These are phyloP conservation scores for Andricus grossulariae DNA, from an alignment of 1,140 invertebrate genomes.

Conservation along the genomic window DNA sequence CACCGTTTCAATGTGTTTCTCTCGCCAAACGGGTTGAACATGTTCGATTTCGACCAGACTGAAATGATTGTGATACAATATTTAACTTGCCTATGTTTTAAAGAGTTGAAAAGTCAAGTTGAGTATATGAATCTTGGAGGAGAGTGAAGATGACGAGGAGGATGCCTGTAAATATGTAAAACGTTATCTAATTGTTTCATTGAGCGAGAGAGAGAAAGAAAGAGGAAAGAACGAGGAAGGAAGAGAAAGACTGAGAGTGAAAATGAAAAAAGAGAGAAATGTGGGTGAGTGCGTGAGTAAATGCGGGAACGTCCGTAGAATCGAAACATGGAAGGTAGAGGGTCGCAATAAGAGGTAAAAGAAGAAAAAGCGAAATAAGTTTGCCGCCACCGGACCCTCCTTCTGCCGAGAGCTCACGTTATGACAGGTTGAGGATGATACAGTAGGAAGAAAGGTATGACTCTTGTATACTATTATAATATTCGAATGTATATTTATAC, in stretches of 20 bases:
- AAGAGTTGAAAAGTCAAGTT: slow-evolving; percentile 57
- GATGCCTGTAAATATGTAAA: slow-evolving; percentile 68
- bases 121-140: slow-evolving; percentile 58
- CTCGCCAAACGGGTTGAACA: slow-evolving; percentile 69
- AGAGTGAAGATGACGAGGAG: slow-evolving; percentile 58
- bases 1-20: slow-evolving; percentile 64
- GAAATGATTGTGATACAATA: slow-evolving; percentile 76
- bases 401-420: slow-evolving; percentile 46
- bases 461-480: slow-evolving; percentile 75
- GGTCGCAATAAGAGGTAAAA: slow-evolving; percentile 20
- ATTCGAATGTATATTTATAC: slow-evolving; percentile 76
- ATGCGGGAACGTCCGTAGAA: slow-evolving; percentile 33
- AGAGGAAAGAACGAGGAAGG: slow-evolving; percentile 30
- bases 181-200: slow-evolving; percentile 51
- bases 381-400: slow-evolving; percentile 25
- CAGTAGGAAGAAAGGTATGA: slow-evolving; percentile 58
- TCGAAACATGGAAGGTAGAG: slow-evolving; percentile 21
- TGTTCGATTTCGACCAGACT: slow-evolving; percentile 75
- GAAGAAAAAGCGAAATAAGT: slow-evolving; percentile 25
- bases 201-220: slow-evolving; percentile 40
- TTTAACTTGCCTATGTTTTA: slow-evolving; percentile 75
- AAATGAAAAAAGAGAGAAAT: slow-evolving; percentile 35
- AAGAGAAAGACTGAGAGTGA: slow-evolving; percentile 48
- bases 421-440: slow-evolving; percentile 58
- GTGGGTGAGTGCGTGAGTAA: slow-evolving; percentile 42